A percentile compares a stretch with the other conserved stretches of the same genome.
These are phyloP conservation scores for Periplaneta americana DNA, from an alignment of 1,140 invertebrate genomes.

Conservation along the genomic window DNA sequence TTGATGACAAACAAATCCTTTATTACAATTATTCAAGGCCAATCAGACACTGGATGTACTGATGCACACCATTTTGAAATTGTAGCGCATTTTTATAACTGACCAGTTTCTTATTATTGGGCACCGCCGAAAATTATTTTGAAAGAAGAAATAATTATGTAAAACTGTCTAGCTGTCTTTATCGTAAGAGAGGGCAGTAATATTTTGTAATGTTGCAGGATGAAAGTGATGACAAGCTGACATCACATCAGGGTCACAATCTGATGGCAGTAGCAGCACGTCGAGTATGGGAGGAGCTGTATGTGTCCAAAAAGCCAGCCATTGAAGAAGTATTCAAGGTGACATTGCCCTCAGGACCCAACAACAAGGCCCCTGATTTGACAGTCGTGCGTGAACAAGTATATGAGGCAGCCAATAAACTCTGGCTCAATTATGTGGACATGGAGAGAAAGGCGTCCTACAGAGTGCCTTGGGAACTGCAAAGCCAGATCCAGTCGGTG, in stretches of 20 bases:
- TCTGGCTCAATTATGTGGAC: constrained; percentile 90
- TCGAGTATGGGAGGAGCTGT: constrained; percentile 95
- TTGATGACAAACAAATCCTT: too few relatives aligned
- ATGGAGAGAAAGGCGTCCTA: constrained; percentile 80
- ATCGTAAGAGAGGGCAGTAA: too few relatives aligned
- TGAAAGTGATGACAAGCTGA: constrained; percentile 67
- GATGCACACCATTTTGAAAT: too few relatives aligned
- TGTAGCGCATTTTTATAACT: too few relatives aligned
- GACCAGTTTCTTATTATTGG: too few relatives aligned
- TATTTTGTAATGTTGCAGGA: too few relatives aligned
- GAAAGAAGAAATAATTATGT: too few relatives aligned
- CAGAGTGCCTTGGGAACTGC: constrained; percentile 82
- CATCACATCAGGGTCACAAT: constrained; percentile 74
- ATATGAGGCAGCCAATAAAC: constrained; percentile 74
- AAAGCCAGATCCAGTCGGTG: constrained; percentile 88
- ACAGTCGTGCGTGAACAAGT: constrained; percentile 73
- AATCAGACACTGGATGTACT: too few relatives aligned
- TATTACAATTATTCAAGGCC: too few relatives aligned
- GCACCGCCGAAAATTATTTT: too few relatives aligned
- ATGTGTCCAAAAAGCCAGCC: constrained; percentile 92
- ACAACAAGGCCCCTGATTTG: constrained; percentile 76
- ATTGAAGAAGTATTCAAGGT: constrained; percentile 88
- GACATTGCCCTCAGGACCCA: constrained; percentile 56
- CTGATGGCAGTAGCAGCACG: constrained; percentile 84
- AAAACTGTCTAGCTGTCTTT: too few relatives aligned